Evolutionary conservation across 2,113 vertebrate species (phyloP).

Genomic region (Hirundichthys speculiger): DNA sequence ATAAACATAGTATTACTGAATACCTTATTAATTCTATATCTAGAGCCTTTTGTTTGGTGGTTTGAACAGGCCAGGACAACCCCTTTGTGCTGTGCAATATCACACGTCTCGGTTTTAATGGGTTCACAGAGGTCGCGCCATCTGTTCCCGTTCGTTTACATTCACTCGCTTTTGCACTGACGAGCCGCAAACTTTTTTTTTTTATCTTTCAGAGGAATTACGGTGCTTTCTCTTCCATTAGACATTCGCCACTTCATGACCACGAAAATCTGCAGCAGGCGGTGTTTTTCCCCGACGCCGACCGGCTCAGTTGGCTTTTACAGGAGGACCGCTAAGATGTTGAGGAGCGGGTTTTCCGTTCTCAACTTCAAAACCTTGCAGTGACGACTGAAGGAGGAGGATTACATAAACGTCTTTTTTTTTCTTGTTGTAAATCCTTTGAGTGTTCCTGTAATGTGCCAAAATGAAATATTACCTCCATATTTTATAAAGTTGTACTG

Average conservation of each 20-base stretch:
- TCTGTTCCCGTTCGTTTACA: conserved; percentile 55
- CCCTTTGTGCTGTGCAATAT: conserved; percentile 69
- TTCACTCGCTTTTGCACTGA: conserved; percentile 33
- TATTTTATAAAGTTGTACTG: conserved; percentile 55
- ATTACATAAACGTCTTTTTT: conserved; percentile 54
- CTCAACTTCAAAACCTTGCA: conserved; percentile 21
- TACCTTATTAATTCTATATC: conserved; percentile 79
- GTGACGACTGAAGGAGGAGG: conserved; percentile 26
- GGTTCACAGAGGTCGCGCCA: conserved; percentile 45
- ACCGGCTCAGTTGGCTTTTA: conserved; percentile 3
- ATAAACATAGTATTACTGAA: conserved; percentile 79
- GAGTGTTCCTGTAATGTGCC: conserved; percentile 66
- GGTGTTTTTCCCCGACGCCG: neutral
- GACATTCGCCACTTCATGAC: conserved; percentile 14
- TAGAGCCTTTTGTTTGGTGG: conserved; percentile 77
- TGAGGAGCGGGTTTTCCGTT: conserved; percentile 42
- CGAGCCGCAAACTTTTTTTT: conserved; percentile 19
- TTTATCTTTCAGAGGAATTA: conserved; percentile 26
- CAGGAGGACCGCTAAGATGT: conserved; percentile 28
- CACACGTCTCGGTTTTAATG: conserved; percentile 29
- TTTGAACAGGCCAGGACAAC: conserved; percentile 76
- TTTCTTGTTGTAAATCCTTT: conserved; percentile 24
- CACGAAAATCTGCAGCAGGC: neutral
- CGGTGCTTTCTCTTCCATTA: conserved; percentile 42
- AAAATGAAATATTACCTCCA: conserved; percentile 71